A percentile compares a stretch with the other conserved stretches of the same genome.
Conservation (phyloP, 2,113 vertebrate genomes). For the Channa argus region DNA sequence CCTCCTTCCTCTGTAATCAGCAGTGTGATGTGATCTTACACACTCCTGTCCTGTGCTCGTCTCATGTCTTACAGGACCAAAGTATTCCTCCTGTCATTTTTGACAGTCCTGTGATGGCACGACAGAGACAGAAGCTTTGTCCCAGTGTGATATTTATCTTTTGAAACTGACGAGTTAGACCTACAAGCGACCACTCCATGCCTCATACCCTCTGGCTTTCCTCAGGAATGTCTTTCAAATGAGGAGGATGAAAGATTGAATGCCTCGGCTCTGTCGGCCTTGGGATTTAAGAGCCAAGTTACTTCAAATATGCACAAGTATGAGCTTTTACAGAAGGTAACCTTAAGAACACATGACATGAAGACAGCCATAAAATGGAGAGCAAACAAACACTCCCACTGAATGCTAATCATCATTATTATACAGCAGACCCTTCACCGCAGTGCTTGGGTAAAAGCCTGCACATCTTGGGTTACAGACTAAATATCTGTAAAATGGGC, state of each 20-base stretch:
- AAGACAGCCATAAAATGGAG: conserved; percentile 21
- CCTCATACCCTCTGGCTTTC: conserved; percentile 47
- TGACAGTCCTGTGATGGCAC: conserved; percentile 64
- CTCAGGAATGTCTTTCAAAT: conserved; percentile 52
- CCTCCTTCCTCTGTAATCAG: conserved; percentile 65
- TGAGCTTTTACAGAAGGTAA: conserved; percentile 2
- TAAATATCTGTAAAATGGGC: conserved; percentile 43
- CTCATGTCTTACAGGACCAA: conserved; percentile 54
- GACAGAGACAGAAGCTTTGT: conserved; percentile 50
- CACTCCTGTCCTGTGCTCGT: conserved; percentile 44
- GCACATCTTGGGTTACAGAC: conserved; percentile 44
- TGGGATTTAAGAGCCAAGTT: conserved; percentile 20
- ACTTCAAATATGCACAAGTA: conserved; percentile 29
- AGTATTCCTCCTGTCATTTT: conserved; percentile 62
- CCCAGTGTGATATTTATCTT: conserved; percentile 59
- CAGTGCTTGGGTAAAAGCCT: conserved; percentile 36
- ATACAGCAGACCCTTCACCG: conserved; percentile 21
- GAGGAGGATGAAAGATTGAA: conserved; percentile 55
- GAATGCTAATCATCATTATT: conserved; percentile 44
- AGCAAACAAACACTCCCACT: conserved; percentile 26
- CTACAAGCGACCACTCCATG: conserved; percentile 26
- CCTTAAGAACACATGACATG: neutral
- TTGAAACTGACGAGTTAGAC: conserved; percentile 67
- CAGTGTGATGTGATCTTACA: conserved; percentile 64
- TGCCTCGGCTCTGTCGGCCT: conserved; percentile 18